Percentiles rank a stretch among this genome's conserved stretches.
These are phyloP conservation scores for Cydia fagiglandana DNA, from an alignment of 1,140 invertebrate genomes.

Conservation along the genomic window DNA sequence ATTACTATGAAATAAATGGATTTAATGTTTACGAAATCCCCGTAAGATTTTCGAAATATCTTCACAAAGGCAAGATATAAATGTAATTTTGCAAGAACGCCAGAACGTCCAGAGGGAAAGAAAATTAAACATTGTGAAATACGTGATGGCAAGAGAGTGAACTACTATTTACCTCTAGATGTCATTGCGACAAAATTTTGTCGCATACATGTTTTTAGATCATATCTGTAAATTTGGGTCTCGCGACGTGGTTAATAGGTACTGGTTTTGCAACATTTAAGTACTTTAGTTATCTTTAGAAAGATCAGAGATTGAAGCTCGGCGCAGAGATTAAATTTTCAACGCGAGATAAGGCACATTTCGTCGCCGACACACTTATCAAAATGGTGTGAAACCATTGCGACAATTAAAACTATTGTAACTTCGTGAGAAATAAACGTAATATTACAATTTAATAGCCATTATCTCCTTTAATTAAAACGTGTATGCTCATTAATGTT, in stretches of 20 bases:
- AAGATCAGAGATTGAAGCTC: conserved; percentile 29
- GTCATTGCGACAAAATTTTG: neutral
- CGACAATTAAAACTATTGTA: conserved; percentile 28
- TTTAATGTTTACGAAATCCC: too few relatives aligned
- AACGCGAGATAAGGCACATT: conserved; percentile 28
- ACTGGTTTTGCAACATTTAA: conserved; percentile 22
- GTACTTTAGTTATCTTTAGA: conserved; percentile 27
- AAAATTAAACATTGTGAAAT: too few relatives aligned
- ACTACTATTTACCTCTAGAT: neutral
- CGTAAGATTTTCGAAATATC: too few relatives aligned
- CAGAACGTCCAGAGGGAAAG: too few relatives aligned
- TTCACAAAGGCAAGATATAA: too few relatives aligned
- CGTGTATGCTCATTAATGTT: conserved; percentile 46
- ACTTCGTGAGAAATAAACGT: conserved; percentile 23
- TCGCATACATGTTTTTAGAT: neutral
- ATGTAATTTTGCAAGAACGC: too few relatives aligned
- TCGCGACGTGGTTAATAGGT: conserved; percentile 11
- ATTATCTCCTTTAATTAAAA: conserved; percentile 25
- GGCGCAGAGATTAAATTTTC: conserved; percentile 7
- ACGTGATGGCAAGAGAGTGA: neutral
- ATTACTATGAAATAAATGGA: too few relatives aligned
- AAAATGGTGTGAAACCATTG: conserved; percentile 27
- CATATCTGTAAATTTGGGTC: conserved; percentile 7
- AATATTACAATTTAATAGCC: conserved; percentile 26
- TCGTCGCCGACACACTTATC: conserved; percentile 30